Percentiles rank a stretch among this genome's conserved stretches.
Conservation (phyloP, 2,797 vertebrate genomes). For the Crocidura indochinensis region DNA sequence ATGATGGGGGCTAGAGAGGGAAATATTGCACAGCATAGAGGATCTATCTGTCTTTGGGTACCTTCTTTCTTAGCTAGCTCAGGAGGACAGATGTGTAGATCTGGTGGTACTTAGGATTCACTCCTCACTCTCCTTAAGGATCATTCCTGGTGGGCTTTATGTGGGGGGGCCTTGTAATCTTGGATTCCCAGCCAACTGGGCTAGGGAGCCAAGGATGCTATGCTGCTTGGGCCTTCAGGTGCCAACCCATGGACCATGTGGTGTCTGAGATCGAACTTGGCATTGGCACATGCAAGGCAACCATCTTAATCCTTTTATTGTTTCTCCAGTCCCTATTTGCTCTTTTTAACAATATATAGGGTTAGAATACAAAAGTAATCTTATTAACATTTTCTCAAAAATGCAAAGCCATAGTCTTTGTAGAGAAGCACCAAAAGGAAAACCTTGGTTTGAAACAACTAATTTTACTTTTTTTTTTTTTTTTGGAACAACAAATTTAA, state of each 20-base stretch:
- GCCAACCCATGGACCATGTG: no score
- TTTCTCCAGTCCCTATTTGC: background rate
- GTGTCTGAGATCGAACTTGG: no score
- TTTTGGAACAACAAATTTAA: constrained; percentile 64
- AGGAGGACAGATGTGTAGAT: no score
- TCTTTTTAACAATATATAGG: constrained; percentile 17
- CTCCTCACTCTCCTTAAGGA: no score
- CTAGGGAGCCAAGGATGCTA: no score
- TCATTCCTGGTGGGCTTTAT: no score
- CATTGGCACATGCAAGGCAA: no score
- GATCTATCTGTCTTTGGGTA: background rate
- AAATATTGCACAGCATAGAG: background rate
- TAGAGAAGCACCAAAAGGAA: constrained; percentile 79
- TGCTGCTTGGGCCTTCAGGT: no score
- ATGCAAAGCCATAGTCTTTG: constrained; percentile 66
- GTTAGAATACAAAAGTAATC: background rate
- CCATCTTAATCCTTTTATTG: no score
- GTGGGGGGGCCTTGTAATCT: no score
- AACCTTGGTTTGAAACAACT: constrained; percentile 68
- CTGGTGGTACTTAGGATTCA: no score
- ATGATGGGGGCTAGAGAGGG: background rate
- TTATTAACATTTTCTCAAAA: constrained; percentile 39
- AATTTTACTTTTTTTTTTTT: background rate
- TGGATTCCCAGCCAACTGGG: no score
- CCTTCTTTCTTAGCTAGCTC: constrained; percentile 13